Evolutionary conservation across 2,113 vertebrate genomes (phyloP).

Genomic region (Petroica traversi): DNA sequence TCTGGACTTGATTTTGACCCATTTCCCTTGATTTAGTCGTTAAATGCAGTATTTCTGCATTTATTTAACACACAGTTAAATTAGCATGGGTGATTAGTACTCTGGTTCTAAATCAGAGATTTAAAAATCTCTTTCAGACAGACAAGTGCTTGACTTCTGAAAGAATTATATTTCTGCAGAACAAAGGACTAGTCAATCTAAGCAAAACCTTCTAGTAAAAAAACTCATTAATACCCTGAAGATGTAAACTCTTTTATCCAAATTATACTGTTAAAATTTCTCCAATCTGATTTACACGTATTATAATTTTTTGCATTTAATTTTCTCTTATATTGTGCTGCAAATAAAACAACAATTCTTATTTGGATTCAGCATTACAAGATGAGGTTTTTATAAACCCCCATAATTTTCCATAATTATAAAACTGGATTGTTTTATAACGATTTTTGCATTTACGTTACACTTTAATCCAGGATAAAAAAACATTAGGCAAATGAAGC

Average conservation of each 20-base stretch:
- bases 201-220: not conserved
- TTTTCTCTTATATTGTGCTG: not conserved
- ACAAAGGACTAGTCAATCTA: not conserved
- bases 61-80: not conserved
- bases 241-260: not conserved
- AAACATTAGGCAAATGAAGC: not conserved
- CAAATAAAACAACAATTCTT: not conserved
- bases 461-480: not conserved
- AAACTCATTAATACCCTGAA: not conserved
- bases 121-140: not conserved
- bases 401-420: not conserved
- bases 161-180: not conserved
- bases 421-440: not conserved
- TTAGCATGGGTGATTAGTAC: not conserved
- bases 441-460: too few relatives aligned
- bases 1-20: not conserved
- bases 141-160: not conserved
- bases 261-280: not conserved
- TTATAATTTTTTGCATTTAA: not conserved
- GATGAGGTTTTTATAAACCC: not conserved
- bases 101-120: not conserved
- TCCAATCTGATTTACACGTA: not conserved
- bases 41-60: not conserved
- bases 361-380: not conserved
- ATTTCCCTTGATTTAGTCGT: not conserved